Evolutionary conservation across 2,888 invertebrate species (phyloP), one percentile per base, ranked within the genome.

Genomic region (Cryptus viduatorius): DNA sequence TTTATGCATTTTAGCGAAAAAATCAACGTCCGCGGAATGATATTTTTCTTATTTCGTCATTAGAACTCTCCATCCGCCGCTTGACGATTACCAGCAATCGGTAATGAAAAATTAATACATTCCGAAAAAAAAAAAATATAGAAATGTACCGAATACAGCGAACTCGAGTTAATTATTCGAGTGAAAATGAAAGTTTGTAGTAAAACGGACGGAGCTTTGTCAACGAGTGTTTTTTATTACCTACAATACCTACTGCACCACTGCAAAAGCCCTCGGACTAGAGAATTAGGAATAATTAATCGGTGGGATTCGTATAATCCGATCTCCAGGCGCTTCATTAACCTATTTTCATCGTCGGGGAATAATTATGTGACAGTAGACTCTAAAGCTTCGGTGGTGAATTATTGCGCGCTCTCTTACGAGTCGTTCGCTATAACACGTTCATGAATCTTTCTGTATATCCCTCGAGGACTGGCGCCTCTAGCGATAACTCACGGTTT

Each of bases 381-480:
- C n/a, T 19, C 48, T 42, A 73, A 53, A 19, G 61, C 61, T 44
- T 73, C 46, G 24, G 59, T 37, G 19, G 59, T 83, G 73, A 83
- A 69, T 83, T 64, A 79, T 83, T 37, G 61, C 69, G 4, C 14
- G 56, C 59, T 80, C 50, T 68, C 59, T 59, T 31, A 14, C 56
- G 67, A 14, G 56, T 56, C 10, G 56, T 31, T 29, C 31, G 48
- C 59, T 14, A 12, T 44, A 46, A 46, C n/a, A 42, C 65, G 71
- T 72, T 72, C 82, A 59, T 72, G 82, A 82, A 82, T 82, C 82
- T 78, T 82, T 78, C 61, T 53, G 61, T 14, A 61, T 50, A 72
- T 68, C 78, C 61, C 71, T 44, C 37, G 24, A n/a, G 19, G 61
- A 56, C 44, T 3, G 59, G 73, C 61, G 73, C 73, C 73, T 46